Evolutionary conservation across 2,888 invertebrate genomes (phyloP).

Genomic region (Blastobasis lacticolella): DNA sequence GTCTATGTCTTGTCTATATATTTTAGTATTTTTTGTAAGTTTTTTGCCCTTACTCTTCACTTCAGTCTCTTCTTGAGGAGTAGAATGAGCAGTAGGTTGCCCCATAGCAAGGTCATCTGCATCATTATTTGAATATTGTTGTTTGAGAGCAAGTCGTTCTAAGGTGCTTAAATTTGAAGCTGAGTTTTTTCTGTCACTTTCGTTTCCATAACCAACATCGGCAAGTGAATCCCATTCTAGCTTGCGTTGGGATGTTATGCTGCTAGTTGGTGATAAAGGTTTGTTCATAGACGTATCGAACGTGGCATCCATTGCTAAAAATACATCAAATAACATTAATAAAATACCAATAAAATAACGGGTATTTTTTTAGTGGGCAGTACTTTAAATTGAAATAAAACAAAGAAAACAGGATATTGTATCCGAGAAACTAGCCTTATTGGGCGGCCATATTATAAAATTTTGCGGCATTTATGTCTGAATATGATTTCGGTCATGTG

Average conservation of each 20-base stretch:
- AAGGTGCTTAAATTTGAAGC: slow-evolving; percentile 73
- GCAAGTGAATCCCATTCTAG: slow-evolving; percentile 92
- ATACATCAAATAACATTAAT: neutral
- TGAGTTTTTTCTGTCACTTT: slow-evolving; percentile 66
- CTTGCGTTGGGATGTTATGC: slow-evolving; percentile 81
- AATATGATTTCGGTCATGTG: too few species aligned
- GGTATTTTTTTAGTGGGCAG: too few species aligned
- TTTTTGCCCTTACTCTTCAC: slow-evolving; percentile 41
- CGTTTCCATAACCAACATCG: slow-evolving; percentile 85
- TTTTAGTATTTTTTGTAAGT: slow-evolving; percentile 45
- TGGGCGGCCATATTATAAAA: too few species aligned
- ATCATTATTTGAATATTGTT: slow-evolving; percentile 61
- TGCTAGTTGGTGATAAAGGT: slow-evolving; percentile 82
- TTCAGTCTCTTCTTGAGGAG: slow-evolving; percentile 54
- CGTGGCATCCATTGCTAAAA: slow-evolving; percentile 54
- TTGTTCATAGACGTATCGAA: slow-evolving; percentile 55
- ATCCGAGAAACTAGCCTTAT: too few species aligned
- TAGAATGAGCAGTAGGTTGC: slow-evolving; percentile 69
- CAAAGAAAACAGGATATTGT: too few species aligned
- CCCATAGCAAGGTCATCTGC: slow-evolving; percentile 39
- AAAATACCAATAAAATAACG: too few species aligned
- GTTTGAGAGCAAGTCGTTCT: slow-evolving; percentile 75
- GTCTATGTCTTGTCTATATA: slow-evolving; percentile 54
- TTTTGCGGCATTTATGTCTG: too few species aligned
- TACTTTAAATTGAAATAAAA: too few species aligned